phyloP scores from a whole-genome alignment of 2,113 vertebrate genomes.

The Ameiurus melas region DNA sequence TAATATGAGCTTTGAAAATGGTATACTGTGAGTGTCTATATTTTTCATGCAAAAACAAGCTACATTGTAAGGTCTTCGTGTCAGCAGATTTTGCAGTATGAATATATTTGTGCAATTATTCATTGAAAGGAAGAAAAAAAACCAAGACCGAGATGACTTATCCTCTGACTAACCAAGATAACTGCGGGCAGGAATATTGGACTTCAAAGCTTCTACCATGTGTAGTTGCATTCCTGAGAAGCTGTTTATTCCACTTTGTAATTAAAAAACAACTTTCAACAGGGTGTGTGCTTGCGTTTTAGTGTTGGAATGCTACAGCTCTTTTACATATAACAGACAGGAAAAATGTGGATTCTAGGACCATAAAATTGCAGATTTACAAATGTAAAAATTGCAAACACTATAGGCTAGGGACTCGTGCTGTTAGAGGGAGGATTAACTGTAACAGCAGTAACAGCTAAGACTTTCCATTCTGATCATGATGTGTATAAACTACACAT shows the following conservation, averaged over 20 bases:
- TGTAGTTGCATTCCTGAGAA: conserved; percentile 58
- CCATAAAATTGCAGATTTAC: conserved; percentile 1
- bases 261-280: conserved; percentile 67
- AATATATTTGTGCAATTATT: conserved; percentile 60
- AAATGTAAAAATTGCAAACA: background rate
- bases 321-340: conserved; percentile 8
- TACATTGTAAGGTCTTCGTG: conserved; percentile 63
- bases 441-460: background rate
- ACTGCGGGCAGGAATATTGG: conserved; percentile 75
- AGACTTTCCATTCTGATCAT: conserved; percentile 4
- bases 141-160: conserved; percentile 50
- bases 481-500: background rate
- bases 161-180: conserved; percentile 50
- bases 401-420: background rate
- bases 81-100: conserved; percentile 54
- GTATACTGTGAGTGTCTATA: conserved; percentile 72
- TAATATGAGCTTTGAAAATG: conserved; percentile 47
- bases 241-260: conserved; percentile 63
- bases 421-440: background rate
- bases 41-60: conserved; percentile 50
- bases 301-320: background rate
- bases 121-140: conserved; percentile 53
- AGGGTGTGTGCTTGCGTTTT: background rate
- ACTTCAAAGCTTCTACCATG: conserved; percentile 60
- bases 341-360: background rate